phyloP scores from a whole-genome alignment of 64 coral and sea anemone species.

The Montipora sp. region DNA sequence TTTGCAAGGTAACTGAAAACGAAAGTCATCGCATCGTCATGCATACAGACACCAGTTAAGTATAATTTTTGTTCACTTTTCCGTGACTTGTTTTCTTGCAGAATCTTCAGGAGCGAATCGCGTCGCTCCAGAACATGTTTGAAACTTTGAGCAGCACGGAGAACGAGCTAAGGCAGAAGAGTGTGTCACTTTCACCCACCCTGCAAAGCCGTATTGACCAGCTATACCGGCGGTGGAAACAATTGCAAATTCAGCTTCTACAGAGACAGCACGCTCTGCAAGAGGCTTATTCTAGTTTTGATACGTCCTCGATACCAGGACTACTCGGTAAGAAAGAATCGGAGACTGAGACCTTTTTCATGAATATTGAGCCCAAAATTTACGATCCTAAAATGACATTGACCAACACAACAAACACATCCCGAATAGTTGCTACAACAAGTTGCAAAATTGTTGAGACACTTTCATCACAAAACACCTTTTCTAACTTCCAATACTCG shows the following conservation, averaged over 20 bases:
- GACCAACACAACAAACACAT: too few species aligned
- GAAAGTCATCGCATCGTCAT: too few species aligned
- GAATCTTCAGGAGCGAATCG: constrained; percentile 83
- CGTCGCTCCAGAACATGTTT: constrained; percentile 92
- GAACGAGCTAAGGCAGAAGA: constrained; percentile 75
- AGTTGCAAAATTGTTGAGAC: too few species aligned
- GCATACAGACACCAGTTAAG: too few species aligned
- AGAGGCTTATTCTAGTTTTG: constrained; percentile 84
- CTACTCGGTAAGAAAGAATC: constrained; percentile 57
- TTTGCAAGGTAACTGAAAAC: too few species aligned
- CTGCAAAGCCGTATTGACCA: constrained; percentile 98
- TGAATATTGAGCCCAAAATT: too few species aligned
- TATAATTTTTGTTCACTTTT: not conserved
- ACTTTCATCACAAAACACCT: too few species aligned
- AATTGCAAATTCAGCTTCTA: constrained; percentile 93
- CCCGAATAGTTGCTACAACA: too few species aligned
- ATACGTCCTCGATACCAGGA: constrained; percentile 72
- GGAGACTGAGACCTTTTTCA: too few species aligned
- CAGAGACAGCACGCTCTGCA: constrained; percentile 90
- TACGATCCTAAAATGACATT: too few species aligned
- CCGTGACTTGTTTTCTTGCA: constrained; percentile 20
- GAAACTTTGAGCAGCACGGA: constrained; percentile 91
- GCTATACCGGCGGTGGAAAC: constrained; percentile 97
- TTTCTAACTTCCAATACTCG: too few species aligned
- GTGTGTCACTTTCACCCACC: constrained; percentile 76